phyloP scores from a whole-genome alignment of 2,888 invertebrate genomes.

The Isoperla grammatica region DNA sequence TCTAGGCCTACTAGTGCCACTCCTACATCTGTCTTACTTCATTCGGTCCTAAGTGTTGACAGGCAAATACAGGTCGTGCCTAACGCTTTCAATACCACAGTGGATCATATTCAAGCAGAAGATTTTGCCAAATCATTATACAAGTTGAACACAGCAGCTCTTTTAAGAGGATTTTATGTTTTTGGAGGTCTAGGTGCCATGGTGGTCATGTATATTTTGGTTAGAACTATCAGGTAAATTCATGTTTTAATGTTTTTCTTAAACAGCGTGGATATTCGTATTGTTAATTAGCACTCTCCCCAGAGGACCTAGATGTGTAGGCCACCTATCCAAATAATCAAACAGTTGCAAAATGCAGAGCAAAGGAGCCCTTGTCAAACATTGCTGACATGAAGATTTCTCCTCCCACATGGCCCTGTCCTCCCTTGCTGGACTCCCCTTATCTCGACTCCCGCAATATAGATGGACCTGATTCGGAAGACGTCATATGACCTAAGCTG shows the following conservation, averaged over 20 bases:
- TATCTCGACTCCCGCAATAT: too few species aligned
- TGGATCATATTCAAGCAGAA: too few species aligned
- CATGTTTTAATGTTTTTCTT: neutral
- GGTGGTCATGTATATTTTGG: conserved; percentile 33
- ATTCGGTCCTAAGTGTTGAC: neutral
- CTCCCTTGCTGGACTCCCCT: too few species aligned
- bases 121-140: neutral
- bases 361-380: too few species aligned
- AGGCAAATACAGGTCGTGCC: neutral
- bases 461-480: too few species aligned
- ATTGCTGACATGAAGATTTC: too few species aligned
- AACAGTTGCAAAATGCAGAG: too few species aligned
- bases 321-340: too few species aligned
- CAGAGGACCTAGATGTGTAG: too few species aligned
- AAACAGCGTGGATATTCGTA: neutral
- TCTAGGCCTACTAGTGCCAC: too few species aligned
- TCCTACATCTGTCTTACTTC: neutral
- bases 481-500: too few species aligned
- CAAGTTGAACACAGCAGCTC: conserved; percentile 39
- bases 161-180: conserved; percentile 42
- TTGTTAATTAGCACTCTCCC: neutral
- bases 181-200: conserved; percentile 41
- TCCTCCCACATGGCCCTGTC: too few species aligned
- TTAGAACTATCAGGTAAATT: conserved; percentile 30
- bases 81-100: neutral